Evolutionary conservation across 2,113 vertebrate genomes (phyloP).

Genomic region (Eubucco bourcierii): DNA sequence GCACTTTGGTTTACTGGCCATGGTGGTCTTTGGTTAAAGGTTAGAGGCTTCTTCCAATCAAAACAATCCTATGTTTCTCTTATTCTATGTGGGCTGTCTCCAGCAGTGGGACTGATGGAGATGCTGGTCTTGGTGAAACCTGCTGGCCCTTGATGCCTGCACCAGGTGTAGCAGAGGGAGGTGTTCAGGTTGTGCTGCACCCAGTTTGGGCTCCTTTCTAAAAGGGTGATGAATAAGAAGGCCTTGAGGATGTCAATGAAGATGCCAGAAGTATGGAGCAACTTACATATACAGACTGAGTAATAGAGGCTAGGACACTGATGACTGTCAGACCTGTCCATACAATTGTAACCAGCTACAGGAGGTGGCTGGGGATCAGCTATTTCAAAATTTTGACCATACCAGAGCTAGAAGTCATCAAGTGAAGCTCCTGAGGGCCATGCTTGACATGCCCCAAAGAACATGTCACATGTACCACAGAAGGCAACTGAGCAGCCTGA

Average conservation of each 20-base stretch:
- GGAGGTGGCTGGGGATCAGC: neutral
- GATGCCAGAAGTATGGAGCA: neutral
- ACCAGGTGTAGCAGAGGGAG: neutral
- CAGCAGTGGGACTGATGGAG: neutral
- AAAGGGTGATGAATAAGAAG: neutral
- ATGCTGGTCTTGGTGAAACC: neutral
- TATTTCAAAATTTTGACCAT: no score
- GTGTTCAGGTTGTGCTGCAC: neutral
- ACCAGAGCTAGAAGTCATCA: neutral
- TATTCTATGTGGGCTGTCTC: neutral
- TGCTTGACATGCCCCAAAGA: neutral
- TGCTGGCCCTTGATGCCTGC: neutral
- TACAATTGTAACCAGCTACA: neutral
- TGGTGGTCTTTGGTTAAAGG: no score
- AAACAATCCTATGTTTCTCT: no score
- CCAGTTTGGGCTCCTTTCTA: neutral
- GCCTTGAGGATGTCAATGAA: neutral
- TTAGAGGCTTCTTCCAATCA: no score
- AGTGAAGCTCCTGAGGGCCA: neutral
- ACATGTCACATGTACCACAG: neutral
- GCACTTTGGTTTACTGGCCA: no score
- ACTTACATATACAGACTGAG: neutral
- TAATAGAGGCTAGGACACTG: no score
- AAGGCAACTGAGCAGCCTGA: rapidly evolving
- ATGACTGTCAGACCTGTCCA: neutral